Base-by-base conservation (phyloP, 2,797 vertebrate genomes). In the Enteromius mattozi region DNA sequence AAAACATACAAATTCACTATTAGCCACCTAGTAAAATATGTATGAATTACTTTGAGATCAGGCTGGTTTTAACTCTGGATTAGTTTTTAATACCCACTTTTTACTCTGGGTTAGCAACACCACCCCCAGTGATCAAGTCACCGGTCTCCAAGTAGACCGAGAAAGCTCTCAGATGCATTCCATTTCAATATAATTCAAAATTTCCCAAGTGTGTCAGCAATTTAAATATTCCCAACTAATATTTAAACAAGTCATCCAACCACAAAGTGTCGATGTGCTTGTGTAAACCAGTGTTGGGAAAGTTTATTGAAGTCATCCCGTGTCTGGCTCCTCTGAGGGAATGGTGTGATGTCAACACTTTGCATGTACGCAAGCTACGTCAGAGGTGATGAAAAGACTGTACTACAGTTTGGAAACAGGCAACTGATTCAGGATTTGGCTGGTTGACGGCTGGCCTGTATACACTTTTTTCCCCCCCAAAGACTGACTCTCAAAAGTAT, bases 141-240 rank as follows among this genome's bases (percentile, higher is more conserved):
- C 3, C n/a, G 1, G 13, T 66, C 45, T 49, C 2, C 6, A 51
- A 80, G 63, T 51, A 35, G 27, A 68, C n/a, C 30, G 30, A 37
- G 30, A 80, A 35, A 33, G 17, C 19, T 24, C 17, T 68, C 12
- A 68, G 30, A 68, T 37, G 35, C 21, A 68, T 6, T n/a, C 7
- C 61, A 49, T 66, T 51, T 68, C 3, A 49, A 66, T 47, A 79
- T 49, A 10, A 30, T 51, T 74, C 6, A 6, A 56, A 56, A 56
- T 76, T 37, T 76, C 21, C 12, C 51, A 37, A 76, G 49, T 16
- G 51, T 77, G 35, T 77, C 74, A 40, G 74, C 74, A 59, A 77
- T 5, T 13, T n/a, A 37, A 33, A 54, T 30, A 6, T 75, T 75
- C 19, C 19, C 9, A 75, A 14, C 16, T 21, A 19, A 21, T 78